These are phyloP conservation scores for Melitaea cinxia DNA, from an alignment of 1,140 invertebrate genomes.

Conservation along the genomic window DNA sequence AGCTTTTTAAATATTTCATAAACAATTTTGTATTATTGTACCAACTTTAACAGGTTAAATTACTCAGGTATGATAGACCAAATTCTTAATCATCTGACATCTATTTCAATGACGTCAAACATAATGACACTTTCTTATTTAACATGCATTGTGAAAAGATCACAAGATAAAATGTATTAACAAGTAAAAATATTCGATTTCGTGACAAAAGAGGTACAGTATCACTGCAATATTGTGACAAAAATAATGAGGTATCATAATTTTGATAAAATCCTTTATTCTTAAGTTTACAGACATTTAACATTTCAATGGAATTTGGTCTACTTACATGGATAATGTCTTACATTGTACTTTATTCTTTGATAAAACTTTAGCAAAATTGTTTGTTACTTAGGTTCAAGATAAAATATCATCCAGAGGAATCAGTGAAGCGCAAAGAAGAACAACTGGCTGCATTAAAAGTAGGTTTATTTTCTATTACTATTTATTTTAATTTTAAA, in stretches of 20 bases:
- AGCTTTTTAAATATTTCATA: slow-evolving; percentile 77
- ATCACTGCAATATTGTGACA: too few relatives aligned
- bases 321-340: slow-evolving; percentile 22
- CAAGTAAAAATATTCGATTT: too few relatives aligned
- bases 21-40: slow-evolving; percentile 65
- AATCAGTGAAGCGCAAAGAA: slow-evolving; percentile 94
- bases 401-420: slow-evolving; percentile 99
- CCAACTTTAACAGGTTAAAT: slow-evolving; percentile 33
- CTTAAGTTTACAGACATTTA: too few relatives aligned
- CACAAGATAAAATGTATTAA: too few relatives aligned
- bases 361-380: slow-evolving; percentile 1
- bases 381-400: slow-evolving; percentile 93
- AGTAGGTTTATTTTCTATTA: slow-evolving; percentile 78
- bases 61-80: slow-evolving; percentile 38
- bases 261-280: too few relatives aligned
- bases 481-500: too few relatives aligned
- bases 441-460: slow-evolving; percentile 93
- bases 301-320: slow-evolving; percentile 38
- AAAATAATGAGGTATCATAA: too few relatives aligned
- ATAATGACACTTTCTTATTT: too few relatives aligned
- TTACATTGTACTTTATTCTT: not conserved
- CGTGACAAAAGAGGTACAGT: too few relatives aligned
- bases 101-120: too few relatives aligned
- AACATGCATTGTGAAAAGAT: too few relatives aligned
- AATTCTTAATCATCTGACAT: slow-evolving; percentile 19